These are phyloP conservation scores for Drosophila multiciliata DNA, from an alignment of 2,888 invertebrate genomes.

Conservation along the genomic window DNA sequence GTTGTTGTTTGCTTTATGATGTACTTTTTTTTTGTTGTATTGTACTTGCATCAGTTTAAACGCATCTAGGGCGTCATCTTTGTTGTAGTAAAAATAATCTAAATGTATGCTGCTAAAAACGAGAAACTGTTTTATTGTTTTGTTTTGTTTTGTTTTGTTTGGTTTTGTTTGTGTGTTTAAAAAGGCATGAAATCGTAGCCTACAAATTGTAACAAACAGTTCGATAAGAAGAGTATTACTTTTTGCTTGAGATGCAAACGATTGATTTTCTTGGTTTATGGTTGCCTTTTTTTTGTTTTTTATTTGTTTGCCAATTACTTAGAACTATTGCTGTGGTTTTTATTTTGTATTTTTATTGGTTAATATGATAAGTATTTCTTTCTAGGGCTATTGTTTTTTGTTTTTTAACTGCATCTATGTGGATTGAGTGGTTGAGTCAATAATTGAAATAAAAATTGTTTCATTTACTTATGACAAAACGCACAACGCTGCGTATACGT, in stretches of 20 bases:
- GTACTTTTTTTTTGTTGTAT: conserved; percentile 52
- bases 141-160: background rate
- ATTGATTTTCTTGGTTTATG: conserved; percentile 26
- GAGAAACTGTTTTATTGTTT: conserved; percentile 64
- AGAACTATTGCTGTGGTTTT: conserved; percentile 64
- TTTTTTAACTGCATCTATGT: conserved; percentile 55
- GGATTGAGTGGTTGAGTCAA: conserved; percentile 56
- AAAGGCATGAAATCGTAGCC: conserved; percentile 33
- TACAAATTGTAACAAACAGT: conserved; percentile 38
- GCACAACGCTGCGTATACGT: conserved; percentile 29
- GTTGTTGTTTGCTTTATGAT: conserved; percentile 33
- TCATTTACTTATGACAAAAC: conserved; percentile 54
- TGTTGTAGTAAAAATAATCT: conserved; percentile 60
- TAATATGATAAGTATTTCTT: conserved; percentile 71
- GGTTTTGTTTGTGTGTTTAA: conserved; percentile 17
- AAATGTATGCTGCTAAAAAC: conserved; percentile 61
- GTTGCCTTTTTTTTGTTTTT: conserved; percentile 21
- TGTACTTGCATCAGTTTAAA: conserved; percentile 81
- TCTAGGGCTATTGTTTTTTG: conserved; percentile 64
- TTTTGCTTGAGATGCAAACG: conserved; percentile 45
- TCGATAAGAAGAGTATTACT: conserved; percentile 25
- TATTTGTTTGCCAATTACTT: conserved; percentile 69
- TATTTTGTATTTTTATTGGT: conserved; percentile 52
- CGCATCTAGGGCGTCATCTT: conserved; percentile 41
- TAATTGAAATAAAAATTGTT: conserved; percentile 79